A percentile compares a stretch with the other conserved stretches of the same genome.
phyloP scores from a whole-genome alignment of 2,797 vertebrate species.

The Dermochelys coriacea region DNA sequence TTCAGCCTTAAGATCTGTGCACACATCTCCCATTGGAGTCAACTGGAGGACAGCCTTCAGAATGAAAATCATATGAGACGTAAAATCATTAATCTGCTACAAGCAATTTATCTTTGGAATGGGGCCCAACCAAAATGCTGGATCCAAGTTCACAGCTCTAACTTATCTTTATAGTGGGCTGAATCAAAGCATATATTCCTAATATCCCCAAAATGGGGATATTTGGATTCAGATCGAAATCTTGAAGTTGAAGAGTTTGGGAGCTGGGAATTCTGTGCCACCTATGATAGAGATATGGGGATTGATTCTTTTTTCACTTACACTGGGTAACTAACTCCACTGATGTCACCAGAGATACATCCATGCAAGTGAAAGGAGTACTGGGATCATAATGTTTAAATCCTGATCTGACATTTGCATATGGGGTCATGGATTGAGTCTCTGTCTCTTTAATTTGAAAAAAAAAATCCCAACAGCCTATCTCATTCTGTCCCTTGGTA shows the following conservation, averaged over 20 bases:
- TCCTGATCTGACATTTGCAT: conserved; percentile 17
- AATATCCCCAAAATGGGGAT: not conserved
- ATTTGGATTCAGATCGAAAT: not conserved
- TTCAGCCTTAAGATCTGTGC: not conserved
- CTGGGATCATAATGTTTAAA: not conserved
- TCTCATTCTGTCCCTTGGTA: conserved; percentile 67
- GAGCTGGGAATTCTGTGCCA: not conserved
- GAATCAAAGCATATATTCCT: not conserved
- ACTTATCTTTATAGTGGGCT: not conserved
- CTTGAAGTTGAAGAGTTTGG: not conserved
- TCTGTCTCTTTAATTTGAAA: not conserved
- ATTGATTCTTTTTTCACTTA: not conserved
- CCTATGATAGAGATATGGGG: not conserved
- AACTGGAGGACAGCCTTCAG: not conserved
- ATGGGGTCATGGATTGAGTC: conserved; percentile 8
- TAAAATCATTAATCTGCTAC: not conserved
- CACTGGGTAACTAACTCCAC: not conserved
- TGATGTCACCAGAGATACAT: not conserved
- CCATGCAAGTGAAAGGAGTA: conserved; percentile 1
- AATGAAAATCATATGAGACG: not conserved
- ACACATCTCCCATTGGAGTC: not conserved
- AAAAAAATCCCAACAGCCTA: not conserved
- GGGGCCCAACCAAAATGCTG: not conserved
- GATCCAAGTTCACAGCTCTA: not conserved
- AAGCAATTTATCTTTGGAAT: not conserved